phyloP scores from a whole-genome alignment of 2,113 vertebrate genomes.

The Daboia siamensis region DNA sequence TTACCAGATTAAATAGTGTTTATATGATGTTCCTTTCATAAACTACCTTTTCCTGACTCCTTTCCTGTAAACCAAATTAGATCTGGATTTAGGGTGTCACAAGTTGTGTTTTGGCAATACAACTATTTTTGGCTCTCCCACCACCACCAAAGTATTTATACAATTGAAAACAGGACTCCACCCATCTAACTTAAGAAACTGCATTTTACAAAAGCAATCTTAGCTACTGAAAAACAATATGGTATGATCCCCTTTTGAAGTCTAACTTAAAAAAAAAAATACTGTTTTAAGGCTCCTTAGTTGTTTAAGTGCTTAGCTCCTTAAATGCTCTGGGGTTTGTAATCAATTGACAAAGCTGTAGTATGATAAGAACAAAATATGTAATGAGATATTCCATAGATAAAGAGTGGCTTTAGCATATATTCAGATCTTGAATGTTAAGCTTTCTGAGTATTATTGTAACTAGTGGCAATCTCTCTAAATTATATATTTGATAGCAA shows the following conservation, averaged over 20 bases:
- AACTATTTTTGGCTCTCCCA: slow-evolving; percentile 3
- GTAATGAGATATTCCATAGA: background rate
- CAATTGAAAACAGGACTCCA: slow-evolving; percentile 45
- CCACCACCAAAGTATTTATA: slow-evolving; percentile 30
- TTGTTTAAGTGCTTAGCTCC: too few species aligned
- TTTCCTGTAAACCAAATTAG: background rate
- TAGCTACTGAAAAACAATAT: slow-evolving; percentile 20
- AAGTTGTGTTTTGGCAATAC: slow-evolving; percentile 45
- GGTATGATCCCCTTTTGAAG: background rate
- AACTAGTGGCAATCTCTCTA: background rate
- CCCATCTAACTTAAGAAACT: slow-evolving; percentile 29
- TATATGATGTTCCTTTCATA: background rate
- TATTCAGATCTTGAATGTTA: background rate
- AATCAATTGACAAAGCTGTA: background rate
- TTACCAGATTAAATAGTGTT: background rate
- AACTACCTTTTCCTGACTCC: slow-evolving; percentile 41
- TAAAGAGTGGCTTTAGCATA: background rate
- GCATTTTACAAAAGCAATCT: slow-evolving; percentile 44
- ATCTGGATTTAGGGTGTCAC: slow-evolving; percentile 38
- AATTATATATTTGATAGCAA: background rate
- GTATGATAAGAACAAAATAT: background rate
- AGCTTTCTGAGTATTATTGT: background rate
- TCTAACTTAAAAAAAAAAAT: slow-evolving; percentile 12
- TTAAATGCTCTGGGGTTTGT: background rate
- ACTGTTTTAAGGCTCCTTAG: background rate